A percentile compares a stretch with the other conserved stretches of the same genome.
Conservation (phyloP, 2,888 invertebrate genomes). For the Caenorhabditis plicata region DNA sequence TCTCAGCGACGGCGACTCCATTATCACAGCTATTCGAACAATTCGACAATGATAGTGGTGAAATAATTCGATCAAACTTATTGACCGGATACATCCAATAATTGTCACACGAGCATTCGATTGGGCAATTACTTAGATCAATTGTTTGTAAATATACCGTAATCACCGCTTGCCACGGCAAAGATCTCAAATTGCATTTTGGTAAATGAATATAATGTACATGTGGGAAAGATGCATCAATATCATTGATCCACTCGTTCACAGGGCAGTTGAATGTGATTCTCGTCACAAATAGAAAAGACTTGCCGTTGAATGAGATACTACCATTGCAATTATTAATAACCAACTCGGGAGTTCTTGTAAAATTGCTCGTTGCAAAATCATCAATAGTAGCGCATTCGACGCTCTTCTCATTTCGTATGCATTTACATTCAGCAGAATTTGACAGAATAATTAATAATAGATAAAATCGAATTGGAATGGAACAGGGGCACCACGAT, state of each 20-base stretch:
- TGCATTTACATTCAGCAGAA: too few relatives aligned
- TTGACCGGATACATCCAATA: conserved; percentile 21
- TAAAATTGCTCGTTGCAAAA: too few relatives aligned
- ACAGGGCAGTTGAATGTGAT: conserved; percentile 16
- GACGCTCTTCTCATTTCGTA: too few relatives aligned
- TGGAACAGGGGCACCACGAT: too few relatives aligned
- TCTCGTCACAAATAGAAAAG: conserved; percentile 1
- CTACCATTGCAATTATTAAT: too few relatives aligned
- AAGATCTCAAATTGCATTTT: conserved; percentile 19
- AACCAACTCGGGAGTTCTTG: too few relatives aligned
- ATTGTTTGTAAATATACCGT: conserved; percentile 8
- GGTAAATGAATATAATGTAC: conserved; percentile 12
- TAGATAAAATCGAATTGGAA: too few relatives aligned
- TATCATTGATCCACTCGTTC: background rate
- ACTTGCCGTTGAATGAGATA: too few relatives aligned
- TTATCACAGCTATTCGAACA: conserved; percentile 9
- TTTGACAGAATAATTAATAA: too few relatives aligned
- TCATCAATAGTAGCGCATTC: too few relatives aligned
- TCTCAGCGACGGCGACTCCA: conserved; percentile 1
- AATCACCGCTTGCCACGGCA: conserved; percentile 36
- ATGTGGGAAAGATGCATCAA: background rate
- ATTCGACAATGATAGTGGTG: conserved; percentile 5
- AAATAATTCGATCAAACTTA: conserved; percentile 7
- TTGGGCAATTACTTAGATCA: conserved; percentile 36
- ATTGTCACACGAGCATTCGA: conserved; percentile 35